A percentile compares a stretch with the other conserved stretches of the same genome.
Conservation (phyloP, 2,888 invertebrate species). For the Lochmaea crataegi region DNA sequence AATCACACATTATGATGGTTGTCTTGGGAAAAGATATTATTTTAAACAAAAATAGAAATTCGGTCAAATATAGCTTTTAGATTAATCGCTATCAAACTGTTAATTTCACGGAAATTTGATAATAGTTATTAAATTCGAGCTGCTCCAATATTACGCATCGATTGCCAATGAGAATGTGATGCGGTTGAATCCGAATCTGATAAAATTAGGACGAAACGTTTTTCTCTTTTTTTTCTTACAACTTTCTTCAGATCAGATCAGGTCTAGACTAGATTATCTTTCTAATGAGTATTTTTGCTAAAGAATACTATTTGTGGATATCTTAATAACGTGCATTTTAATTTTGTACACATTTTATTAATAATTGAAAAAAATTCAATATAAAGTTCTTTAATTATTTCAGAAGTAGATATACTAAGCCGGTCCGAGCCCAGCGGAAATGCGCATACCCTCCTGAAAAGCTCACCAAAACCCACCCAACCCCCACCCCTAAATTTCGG, state of each 20-base stretch:
- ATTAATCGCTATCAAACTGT: conserved; percentile 1
- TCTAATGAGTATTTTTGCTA: too few species aligned
- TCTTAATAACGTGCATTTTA: too few species aligned
- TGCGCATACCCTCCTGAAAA: too few species aligned
- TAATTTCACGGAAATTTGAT: conserved; percentile 34
- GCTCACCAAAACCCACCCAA: too few species aligned
- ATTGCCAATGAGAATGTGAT: conserved; percentile 26
- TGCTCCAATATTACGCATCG: conserved; percentile 32
- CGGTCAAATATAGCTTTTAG: conserved; percentile 21
- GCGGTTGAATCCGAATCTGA: conserved; percentile 19
- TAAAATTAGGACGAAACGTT: conserved; percentile 5
- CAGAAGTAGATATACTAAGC: too few species aligned
- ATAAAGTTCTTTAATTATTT: too few species aligned
- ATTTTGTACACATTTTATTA: too few species aligned
- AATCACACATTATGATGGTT: not conserved
- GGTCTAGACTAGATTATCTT: not conserved
- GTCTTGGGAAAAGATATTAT: not conserved
- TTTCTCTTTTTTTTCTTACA: conserved; percentile 6
- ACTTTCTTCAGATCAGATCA: conserved; percentile 6
- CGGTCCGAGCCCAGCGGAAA: too few species aligned
- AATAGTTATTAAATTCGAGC: conserved; percentile 30
- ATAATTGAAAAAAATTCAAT: too few species aligned
- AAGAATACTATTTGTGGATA: too few species aligned
- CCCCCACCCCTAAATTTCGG: too few species aligned
- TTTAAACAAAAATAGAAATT: conserved; percentile 13